phyloP scores from a whole-genome alignment of 2,113 vertebrate species.

The Cricetomys ansorgei region DNA sequence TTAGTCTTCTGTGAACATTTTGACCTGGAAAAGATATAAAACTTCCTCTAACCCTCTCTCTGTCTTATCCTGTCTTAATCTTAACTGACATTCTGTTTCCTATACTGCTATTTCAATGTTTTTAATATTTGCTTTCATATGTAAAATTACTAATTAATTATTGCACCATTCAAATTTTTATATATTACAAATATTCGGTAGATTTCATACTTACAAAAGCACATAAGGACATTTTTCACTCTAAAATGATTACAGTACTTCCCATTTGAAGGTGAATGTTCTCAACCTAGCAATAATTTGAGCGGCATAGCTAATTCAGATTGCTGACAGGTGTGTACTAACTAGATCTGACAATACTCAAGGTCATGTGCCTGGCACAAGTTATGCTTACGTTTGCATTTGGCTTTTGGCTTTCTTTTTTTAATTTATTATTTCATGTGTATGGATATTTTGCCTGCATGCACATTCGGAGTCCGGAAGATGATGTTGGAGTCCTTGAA shows the following conservation, averaged over 20 bases:
- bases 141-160: background rate
- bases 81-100: background rate
- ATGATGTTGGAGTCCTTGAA: background rate
- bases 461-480: background rate
- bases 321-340: background rate
- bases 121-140: background rate
- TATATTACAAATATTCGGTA: background rate
- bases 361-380: background rate
- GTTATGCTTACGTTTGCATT: background rate
- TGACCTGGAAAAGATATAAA: background rate
- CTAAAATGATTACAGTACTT: background rate
- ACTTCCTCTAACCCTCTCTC: background rate
- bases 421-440: background rate
- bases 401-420: background rate
- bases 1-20: conserved; percentile 12
- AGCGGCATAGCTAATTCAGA: background rate
- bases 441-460: background rate
- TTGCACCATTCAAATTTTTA: background rate
- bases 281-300: background rate
- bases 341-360: background rate
- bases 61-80: background rate
- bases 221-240: background rate
- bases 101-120: background rate
- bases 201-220: background rate
- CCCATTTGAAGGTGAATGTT: background rate